Evolutionary conservation across 2,113 vertebrate genomes (phyloP).

Genomic region (Columba janthina): DNA sequence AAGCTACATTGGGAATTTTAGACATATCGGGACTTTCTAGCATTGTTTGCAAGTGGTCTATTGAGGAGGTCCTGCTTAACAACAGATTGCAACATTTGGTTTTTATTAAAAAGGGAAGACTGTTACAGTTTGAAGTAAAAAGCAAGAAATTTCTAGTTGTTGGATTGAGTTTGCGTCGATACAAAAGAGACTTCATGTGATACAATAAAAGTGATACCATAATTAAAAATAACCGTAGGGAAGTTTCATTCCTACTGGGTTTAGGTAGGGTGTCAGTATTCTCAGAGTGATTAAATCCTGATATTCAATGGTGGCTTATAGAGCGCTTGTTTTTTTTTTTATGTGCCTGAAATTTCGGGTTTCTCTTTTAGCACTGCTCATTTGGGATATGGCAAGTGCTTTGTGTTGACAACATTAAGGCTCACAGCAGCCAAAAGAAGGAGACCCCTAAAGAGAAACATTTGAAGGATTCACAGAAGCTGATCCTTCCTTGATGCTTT

Average conservation of each 20-base stretch:
- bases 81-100: not conserved
- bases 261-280: not conserved
- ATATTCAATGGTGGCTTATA: not conserved
- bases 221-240: not conserved
- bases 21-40: not conserved
- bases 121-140: not conserved
- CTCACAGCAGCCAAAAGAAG: not conserved
- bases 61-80: not conserved
- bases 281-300: not conserved
- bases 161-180: not conserved
- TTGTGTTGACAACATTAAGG: not conserved
- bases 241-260: not conserved
- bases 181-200: not conserved
- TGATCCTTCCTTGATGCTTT: not conserved
- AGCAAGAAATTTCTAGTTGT: not conserved
- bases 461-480: not conserved
- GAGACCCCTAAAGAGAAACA: not conserved
- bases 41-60: not conserved
- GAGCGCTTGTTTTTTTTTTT: not conserved
- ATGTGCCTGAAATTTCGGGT: not conserved
- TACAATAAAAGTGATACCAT: too few relatives aligned
- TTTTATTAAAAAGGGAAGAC: not conserved
- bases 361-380: not conserved
- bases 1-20: not conserved
- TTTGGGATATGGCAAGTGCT: not conserved